phyloP scores from a whole-genome alignment of 1,140 invertebrate genomes.

The Drosophila tropicalis region DNA sequence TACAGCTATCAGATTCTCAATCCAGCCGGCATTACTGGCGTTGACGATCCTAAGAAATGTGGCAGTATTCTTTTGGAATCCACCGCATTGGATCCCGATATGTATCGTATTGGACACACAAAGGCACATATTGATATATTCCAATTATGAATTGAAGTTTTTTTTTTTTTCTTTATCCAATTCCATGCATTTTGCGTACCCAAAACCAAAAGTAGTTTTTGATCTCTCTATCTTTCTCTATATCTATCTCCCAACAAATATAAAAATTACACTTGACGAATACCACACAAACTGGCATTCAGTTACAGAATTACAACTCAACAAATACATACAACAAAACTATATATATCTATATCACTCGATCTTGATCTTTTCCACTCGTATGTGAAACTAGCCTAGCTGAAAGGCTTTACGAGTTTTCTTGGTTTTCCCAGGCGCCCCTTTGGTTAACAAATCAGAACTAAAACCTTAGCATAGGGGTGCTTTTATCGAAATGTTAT shows the following conservation, averaged over 20 bases:
- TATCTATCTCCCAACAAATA: constrained; percentile 38
- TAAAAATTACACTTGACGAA: background rate
- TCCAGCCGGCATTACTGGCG: constrained; percentile 93
- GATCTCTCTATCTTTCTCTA: constrained; percentile 22
- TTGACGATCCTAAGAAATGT: constrained; percentile 92
- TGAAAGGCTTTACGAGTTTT: constrained; percentile 16
- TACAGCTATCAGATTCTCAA: constrained; percentile 98
- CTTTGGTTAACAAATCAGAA: constrained; percentile 55
- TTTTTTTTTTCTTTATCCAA: constrained; percentile 36
- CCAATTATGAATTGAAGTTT: constrained; percentile 20
- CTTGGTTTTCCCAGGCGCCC: constrained; percentile 45
- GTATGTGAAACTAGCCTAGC: background rate
- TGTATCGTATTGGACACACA: constrained; percentile 98
- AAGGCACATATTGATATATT: constrained; percentile 88
- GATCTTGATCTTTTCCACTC: constrained; percentile 19
- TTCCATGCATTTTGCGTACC: constrained; percentile 23
- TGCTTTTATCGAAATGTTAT: constrained; percentile 53
- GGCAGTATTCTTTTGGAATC: constrained; percentile 92
- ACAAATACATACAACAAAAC: constrained; percentile 38
- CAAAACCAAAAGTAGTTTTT: constrained; percentile 27
- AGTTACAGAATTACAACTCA: background rate
- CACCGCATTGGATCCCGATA: constrained; percentile 93
- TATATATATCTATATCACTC: constrained; percentile 5
- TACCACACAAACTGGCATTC: constrained; percentile 13
- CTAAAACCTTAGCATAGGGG: constrained; percentile 59